These are phyloP conservation scores for Rhorus exstirpatorius DNA, from an alignment of 2,888 invertebrate genomes.

Conservation along the genomic window DNA sequence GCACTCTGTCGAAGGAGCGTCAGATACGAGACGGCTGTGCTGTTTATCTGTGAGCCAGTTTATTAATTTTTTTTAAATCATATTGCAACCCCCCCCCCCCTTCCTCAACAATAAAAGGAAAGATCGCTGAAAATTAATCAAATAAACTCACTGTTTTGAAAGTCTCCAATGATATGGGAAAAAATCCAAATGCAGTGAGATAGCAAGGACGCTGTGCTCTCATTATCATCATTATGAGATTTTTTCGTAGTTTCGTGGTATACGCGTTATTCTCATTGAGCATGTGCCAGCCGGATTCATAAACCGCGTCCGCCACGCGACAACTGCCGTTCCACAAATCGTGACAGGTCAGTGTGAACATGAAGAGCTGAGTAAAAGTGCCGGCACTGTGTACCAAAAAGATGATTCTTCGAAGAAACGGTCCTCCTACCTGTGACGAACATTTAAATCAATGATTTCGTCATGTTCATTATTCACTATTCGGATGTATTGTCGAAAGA, in stretches of 20 bases:
- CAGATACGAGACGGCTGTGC: slow-evolving; percentile 73
- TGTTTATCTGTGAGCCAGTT: slow-evolving; percentile 74
- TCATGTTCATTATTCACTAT: no score
- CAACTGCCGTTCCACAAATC: slow-evolving; percentile 74
- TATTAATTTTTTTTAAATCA: no score
- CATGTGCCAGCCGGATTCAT: slow-evolving; percentile 74
- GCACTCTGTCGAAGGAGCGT: slow-evolving; percentile 69
- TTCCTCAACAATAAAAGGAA: slow-evolving; percentile 20
- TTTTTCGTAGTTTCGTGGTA: slow-evolving; percentile 66
- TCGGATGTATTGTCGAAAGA: no score
- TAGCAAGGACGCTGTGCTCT: slow-evolving; percentile 74
- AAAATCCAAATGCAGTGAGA: slow-evolving; percentile 76
- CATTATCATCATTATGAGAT: slow-evolving; percentile 72
- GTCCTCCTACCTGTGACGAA: slow-evolving; percentile 68
- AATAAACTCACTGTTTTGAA: slow-evolving; percentile 66
- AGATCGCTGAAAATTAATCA: neutral
- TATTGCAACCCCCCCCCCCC: no score
- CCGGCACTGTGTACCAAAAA: slow-evolving; percentile 67
- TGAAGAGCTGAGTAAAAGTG: slow-evolving; percentile 64
- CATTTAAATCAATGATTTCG: no score
- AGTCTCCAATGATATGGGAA: slow-evolving; percentile 75
- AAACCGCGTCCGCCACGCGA: slow-evolving; percentile 73
- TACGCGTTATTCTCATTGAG: slow-evolving; percentile 61
- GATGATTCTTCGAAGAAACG: slow-evolving; percentile 54
- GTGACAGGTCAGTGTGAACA: slow-evolving; percentile 75